phyloP scores from a whole-genome alignment of 2,113 vertebrate genomes.

The Mustelus asterias region DNA sequence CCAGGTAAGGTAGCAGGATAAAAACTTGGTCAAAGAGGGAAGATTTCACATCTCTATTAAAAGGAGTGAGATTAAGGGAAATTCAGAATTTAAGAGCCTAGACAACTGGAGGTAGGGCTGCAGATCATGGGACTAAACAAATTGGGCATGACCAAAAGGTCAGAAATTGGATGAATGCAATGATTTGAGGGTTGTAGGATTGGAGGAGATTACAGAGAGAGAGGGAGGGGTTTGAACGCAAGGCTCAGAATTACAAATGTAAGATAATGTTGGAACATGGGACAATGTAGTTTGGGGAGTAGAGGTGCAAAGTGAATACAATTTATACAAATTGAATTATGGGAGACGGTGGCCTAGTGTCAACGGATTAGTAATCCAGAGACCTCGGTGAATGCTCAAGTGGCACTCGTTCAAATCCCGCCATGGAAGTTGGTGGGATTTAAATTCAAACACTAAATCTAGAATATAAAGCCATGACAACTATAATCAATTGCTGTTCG shows the following conservation, averaged over 20 bases:
- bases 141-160: not conserved
- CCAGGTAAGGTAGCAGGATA: not conserved
- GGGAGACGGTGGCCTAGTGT: no score
- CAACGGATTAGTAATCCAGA: no score
- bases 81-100: not conserved
- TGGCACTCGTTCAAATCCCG: no score
- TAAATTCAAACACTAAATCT: no score
- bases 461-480: no score
- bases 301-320: not conserved
- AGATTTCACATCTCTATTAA: not conserved
- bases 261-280: not conserved
- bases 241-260: not conserved
- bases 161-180: not conserved
- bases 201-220: not conserved
- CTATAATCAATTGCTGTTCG: no score
- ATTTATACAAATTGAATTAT: not conserved
- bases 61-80: not conserved
- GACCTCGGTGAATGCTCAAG: no score
- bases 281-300: not conserved
- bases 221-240: not conserved
- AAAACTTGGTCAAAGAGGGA: not conserved
- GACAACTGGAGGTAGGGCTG: not conserved
- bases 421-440: no score
- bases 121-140: not conserved
- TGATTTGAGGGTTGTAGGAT: not conserved